Percentiles rank a stretch among this genome's conserved stretches.
Evolutionary conservation across 2,888 invertebrate genomes (phyloP).

Genomic region (Mythimna loreyi): DNA sequence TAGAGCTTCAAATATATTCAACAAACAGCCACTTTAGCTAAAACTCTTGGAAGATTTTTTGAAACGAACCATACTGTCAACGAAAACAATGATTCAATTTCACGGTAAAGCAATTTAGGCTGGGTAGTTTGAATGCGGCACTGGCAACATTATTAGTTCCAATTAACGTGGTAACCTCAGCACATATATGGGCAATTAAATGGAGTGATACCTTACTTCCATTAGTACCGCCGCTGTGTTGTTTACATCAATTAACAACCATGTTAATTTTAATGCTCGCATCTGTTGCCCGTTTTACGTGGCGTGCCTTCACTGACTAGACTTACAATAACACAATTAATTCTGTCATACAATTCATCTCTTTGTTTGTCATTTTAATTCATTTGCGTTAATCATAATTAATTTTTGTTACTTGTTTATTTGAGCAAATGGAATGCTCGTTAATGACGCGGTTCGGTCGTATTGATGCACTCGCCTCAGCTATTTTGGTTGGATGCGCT

Average conservation of each 20-base stretch:
- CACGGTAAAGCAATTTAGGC: conserved; percentile 73
- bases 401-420: conserved; percentile 41
- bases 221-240: conserved; percentile 84
- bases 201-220: conserved; percentile 90
- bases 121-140: conserved; percentile 78
- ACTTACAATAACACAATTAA: conserved; percentile 64
- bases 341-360: conserved; percentile 60
- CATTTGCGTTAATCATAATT: conserved; percentile 42
- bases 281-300: conserved; percentile 76
- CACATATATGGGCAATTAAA: conserved; percentile 89
- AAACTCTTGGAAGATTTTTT: conserved; percentile 4
- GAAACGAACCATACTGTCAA: conserved; percentile 13
- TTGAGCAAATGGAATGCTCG: conserved; percentile 19
- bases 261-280: conserved; percentile 85
- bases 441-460: conserved; percentile 15
- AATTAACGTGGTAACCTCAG: conserved; percentile 89
- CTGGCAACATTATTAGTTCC: conserved; percentile 87
- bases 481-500: conserved; percentile 23
- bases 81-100: conserved; percentile 68
- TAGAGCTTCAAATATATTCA: neutral
- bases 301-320: conserved; percentile 71
- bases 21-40: neutral
- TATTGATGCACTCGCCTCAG: conserved; percentile 30
- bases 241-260: conserved; percentile 89
- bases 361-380: conserved; percentile 56